Evolutionary conservation across 2,888 invertebrate species (phyloP).

Genomic region (Germaria angustata): DNA sequence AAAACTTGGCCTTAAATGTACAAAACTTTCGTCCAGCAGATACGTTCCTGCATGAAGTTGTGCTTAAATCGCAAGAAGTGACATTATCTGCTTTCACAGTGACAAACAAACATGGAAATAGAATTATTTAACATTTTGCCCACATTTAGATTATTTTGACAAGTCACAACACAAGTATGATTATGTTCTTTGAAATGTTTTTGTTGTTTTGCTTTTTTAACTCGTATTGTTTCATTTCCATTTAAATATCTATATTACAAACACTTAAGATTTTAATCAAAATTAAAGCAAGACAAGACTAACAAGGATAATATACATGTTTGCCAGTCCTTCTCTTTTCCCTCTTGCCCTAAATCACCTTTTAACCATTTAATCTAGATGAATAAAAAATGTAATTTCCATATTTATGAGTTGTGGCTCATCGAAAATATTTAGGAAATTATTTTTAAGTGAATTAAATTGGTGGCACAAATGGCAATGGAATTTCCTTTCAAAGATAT

Average conservation of each 20-base stretch:
- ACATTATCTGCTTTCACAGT: not conserved
- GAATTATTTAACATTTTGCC: conserved; percentile 44
- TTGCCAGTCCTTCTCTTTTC: not conserved
- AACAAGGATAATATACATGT: conserved; percentile 5
- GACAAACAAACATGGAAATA: conserved; percentile 3
- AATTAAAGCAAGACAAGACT: conserved; percentile 22
- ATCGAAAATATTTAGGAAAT: conserved; percentile 40
- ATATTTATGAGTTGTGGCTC: conserved; percentile 60
- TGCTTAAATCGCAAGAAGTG: conserved; percentile 36
- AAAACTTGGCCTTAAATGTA: conserved; percentile 36
- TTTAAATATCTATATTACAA: conserved; percentile 50
- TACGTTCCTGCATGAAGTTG: not conserved
- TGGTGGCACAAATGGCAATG: not conserved
- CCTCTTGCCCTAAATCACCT: not conserved
- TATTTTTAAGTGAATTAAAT: conserved; percentile 49
- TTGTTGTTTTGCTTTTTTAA: conserved; percentile 24
- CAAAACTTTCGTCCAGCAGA: not conserved
- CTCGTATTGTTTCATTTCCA: conserved; percentile 12
- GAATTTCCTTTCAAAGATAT: not conserved
- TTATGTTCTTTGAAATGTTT: conserved; percentile 19
- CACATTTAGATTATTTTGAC: conserved; percentile 30
- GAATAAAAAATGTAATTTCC: conserved; percentile 54
- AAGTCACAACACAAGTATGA: not conserved
- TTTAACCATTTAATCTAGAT: not conserved
- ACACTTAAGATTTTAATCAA: conserved; percentile 62